Conservation (phyloP, 1,140 invertebrate genomes). For the Eulimnadia texana region DNA sequence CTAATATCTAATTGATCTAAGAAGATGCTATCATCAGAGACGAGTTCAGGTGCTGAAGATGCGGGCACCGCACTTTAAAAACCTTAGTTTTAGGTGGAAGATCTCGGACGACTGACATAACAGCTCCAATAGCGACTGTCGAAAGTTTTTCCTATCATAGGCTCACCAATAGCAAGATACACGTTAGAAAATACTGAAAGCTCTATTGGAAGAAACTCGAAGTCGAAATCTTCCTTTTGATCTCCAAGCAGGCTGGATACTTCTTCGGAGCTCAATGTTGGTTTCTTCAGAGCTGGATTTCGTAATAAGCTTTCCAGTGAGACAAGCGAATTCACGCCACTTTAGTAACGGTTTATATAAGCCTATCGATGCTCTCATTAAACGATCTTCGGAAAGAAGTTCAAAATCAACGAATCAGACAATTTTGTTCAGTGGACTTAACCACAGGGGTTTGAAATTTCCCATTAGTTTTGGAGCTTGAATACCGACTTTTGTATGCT, state of each 20-base stretch:
- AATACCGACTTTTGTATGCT: too few relatives aligned
- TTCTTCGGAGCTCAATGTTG: neutral
- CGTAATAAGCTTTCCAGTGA: neutral
- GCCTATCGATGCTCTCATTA: neutral
- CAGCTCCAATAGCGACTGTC: neutral
- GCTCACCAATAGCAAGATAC: neutral
- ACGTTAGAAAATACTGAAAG: neutral
- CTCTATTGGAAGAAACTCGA: neutral
- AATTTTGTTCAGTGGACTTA: too few relatives aligned
- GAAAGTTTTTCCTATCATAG: neutral
- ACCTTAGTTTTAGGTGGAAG: neutral
- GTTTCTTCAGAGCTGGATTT: neutral
- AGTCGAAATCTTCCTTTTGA: neutral
- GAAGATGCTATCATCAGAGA: neutral
- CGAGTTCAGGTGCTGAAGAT: neutral
- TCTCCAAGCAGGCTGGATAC: neutral
- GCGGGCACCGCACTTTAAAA: neutral
- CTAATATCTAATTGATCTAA: too few relatives aligned
- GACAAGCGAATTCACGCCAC: neutral
- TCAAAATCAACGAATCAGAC: too few relatives aligned
- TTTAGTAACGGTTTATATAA: neutral
- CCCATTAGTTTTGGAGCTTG: too few relatives aligned
- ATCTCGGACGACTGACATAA: neutral
- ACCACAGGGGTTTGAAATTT: too few relatives aligned
- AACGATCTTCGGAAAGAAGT: neutral